Evolutionary conservation across 2,113 vertebrate genomes (phyloP).

Genomic region (Esox niger): DNA sequence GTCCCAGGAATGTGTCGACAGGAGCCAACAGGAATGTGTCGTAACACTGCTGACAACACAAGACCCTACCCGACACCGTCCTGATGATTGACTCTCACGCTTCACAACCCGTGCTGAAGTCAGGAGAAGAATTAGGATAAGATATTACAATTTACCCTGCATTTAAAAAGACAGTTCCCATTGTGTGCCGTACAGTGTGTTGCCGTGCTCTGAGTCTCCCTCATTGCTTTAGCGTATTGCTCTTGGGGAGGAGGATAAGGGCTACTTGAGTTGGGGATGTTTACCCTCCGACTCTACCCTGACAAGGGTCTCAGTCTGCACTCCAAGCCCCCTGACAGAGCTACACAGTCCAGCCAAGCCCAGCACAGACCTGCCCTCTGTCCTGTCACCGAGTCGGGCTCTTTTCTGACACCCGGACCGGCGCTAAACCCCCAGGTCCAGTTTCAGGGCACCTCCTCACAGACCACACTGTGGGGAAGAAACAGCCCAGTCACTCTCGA

Average conservation of each 20-base stretch:
- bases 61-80: too few species aligned
- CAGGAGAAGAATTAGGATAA: too few species aligned
- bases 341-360: background rate
- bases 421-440: background rate
- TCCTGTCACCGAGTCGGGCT: background rate
- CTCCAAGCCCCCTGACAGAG: background rate
- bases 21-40: slow-evolving; percentile 49
- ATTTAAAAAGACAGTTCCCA: too few species aligned
- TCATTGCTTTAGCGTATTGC: too few species aligned
- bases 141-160: too few species aligned
- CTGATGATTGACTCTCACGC: too few species aligned
- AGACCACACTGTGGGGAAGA: slow-evolving; percentile 22
- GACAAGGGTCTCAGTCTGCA: slow-evolving; percentile 3
- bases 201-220: too few species aligned
- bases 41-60: slow-evolving; percentile 21
- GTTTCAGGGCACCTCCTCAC: slow-evolving; percentile 1
- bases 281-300: background rate
- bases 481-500: slow-evolving; percentile 54
- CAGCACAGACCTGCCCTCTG: background rate
- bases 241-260: background rate
- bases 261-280: background rate
- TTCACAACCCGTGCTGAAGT: too few species aligned
- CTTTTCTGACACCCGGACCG: background rate
- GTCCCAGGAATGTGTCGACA: slow-evolving; percentile 44
- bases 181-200: too few species aligned